Conservation (phyloP, 1,140 invertebrate genomes). For the Akabosia matsudoensis region DNA sequence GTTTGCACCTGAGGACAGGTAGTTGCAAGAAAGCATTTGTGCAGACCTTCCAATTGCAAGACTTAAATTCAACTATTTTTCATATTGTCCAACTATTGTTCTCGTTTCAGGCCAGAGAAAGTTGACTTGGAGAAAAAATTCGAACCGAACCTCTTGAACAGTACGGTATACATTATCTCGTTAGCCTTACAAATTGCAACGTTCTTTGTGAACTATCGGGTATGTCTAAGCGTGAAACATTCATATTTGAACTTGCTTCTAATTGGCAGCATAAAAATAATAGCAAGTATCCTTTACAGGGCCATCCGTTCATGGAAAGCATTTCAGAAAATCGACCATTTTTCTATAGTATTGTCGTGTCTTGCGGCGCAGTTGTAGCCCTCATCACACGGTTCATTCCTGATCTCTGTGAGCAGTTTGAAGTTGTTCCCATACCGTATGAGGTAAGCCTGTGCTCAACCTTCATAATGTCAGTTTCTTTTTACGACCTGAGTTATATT, state of each 20-base stretch:
- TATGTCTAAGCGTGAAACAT: constrained; percentile 54
- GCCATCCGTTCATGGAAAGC: constrained; percentile 98
- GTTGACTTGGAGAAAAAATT: constrained; percentile 84
- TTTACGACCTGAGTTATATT: not conserved
- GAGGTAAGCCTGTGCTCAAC: constrained; percentile 60
- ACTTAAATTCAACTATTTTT: not conserved
- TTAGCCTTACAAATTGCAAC: constrained; percentile 95
- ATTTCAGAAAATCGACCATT: constrained; percentile 86
- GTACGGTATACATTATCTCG: constrained; percentile 97
- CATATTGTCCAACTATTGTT: not conserved
- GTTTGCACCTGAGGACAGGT: constrained; percentile 43
- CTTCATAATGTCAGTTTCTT: too few relatives aligned
- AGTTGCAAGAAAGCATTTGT: too few relatives aligned
- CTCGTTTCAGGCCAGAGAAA: constrained; percentile 40
- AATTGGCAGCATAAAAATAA: not conserved
- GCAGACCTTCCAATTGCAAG: not conserved
- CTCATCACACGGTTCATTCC: constrained; percentile 74
- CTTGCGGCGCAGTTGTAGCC: constrained; percentile 62
- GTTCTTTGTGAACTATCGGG: constrained; percentile 98
- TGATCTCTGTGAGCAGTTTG: constrained; percentile 74
- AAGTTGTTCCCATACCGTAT: constrained; percentile 81
- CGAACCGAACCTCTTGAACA: constrained; percentile 90
- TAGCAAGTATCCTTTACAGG: constrained; percentile 60
- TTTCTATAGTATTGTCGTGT: constrained; percentile 79
- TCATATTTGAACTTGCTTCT: not conserved